Percentiles rank a stretch among this genome's conserved stretches.
phyloP scores from a whole-genome alignment of 1,140 invertebrate genomes.

The Pygmarrhopalites habei region DNA sequence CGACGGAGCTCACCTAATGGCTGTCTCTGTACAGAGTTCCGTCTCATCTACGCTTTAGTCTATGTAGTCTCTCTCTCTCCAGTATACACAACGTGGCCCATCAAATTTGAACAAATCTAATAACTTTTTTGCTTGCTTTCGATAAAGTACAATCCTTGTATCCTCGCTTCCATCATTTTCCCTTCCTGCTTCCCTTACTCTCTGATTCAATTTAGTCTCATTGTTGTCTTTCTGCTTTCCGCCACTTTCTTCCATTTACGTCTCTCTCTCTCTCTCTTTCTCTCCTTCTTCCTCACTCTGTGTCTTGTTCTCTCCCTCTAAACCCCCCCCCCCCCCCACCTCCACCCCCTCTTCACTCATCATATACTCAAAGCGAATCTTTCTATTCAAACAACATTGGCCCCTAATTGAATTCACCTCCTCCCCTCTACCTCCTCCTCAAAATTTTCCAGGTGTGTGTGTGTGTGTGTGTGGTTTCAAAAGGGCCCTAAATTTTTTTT shows the following conservation, averaged over 20 bases:
- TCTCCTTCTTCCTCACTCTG: background rate
- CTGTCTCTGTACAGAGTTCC: background rate
- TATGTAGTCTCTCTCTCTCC: background rate
- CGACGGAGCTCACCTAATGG: constrained; percentile 16
- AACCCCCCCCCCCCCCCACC: background rate
- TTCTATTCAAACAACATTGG: background rate
- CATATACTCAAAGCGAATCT: no score
- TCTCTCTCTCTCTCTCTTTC: no score
- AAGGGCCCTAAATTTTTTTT: no score
- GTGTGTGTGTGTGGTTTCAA: no score
- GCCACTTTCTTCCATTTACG: constrained; percentile 9
- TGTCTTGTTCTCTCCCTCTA: background rate
- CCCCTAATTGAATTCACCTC: constrained; percentile 6
- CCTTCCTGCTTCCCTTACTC: background rate
- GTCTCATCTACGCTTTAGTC: background rate
- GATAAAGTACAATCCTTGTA: background rate
- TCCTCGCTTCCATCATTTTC: background rate
- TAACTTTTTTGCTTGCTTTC: constrained; percentile 1
- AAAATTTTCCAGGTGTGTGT: no score
- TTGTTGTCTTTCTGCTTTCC: constrained; percentile 7
- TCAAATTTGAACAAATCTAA: constrained; percentile 29
- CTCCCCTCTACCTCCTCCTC: constrained; percentile 11
- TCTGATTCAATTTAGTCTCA: constrained; percentile 7
- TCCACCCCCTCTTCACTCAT: no score
- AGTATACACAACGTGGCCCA: background rate